A percentile compares a stretch with the other conserved stretches of the same genome.
Conservation (phyloP, 1,140 invertebrate species). For the Lethrus apterus region DNA sequence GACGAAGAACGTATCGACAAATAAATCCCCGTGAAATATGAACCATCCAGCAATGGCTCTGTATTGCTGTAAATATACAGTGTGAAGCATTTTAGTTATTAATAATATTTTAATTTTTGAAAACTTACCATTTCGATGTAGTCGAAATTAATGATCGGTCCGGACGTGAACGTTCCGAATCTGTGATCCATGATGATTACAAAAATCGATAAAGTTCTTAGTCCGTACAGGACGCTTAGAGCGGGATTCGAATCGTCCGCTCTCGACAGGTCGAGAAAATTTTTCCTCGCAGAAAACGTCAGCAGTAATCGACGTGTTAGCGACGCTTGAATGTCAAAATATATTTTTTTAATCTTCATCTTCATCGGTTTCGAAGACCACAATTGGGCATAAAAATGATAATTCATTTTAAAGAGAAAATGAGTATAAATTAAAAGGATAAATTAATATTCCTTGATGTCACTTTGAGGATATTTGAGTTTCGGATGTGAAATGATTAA, state of each 20-base stretch:
- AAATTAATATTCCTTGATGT: too few relatives aligned
- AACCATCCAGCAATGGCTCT: conserved; percentile 36
- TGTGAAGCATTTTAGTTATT: not conserved
- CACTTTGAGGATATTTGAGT: too few relatives aligned
- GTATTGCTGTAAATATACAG: conserved; percentile 32
- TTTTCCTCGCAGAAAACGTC: conserved; percentile 44
- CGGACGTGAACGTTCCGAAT: conserved; percentile 44
- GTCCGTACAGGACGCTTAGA: conserved; percentile 44
- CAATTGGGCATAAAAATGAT: too few relatives aligned
- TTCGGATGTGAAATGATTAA: too few relatives aligned
- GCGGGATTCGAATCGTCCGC: conserved; percentile 42
- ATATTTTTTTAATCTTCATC: too few relatives aligned
- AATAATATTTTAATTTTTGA: not conserved
- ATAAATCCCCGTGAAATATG: conserved; percentile 51
- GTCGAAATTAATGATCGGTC: conserved; percentile 47
- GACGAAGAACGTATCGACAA: conserved; percentile 59
- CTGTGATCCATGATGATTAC: conserved; percentile 46
- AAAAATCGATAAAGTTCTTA: conserved; percentile 46
- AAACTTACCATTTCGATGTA: conserved; percentile 43
- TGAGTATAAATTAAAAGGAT: too few relatives aligned
- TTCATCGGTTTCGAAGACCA: too few relatives aligned
- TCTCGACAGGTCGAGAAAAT: conserved; percentile 38
- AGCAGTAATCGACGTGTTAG: conserved; percentile 18
- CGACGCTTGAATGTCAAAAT: too few relatives aligned
- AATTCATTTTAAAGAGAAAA: too few relatives aligned